phyloP scores from a whole-genome alignment of 2,888 invertebrate species.

The Helleia helle region DNA sequence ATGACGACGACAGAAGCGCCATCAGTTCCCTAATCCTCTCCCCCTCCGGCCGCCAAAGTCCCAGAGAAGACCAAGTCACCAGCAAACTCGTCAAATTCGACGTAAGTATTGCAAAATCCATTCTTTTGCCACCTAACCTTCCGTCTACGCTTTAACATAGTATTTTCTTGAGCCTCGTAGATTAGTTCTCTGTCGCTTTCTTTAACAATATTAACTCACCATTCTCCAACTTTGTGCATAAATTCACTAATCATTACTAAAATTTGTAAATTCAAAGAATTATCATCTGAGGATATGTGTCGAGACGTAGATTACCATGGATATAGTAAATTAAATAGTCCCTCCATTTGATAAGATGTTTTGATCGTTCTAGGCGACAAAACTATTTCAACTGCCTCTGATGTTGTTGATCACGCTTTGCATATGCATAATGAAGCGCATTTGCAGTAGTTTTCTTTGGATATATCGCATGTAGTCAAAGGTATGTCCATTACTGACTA shows the following conservation, averaged over 20 bases:
- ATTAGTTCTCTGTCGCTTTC: slow-evolving; percentile 21
- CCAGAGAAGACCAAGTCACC: slow-evolving; percentile 54
- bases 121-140: too few relatives aligned
- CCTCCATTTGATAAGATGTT: slow-evolving; percentile 53
- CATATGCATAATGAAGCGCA: slow-evolving; percentile 76
- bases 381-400: slow-evolving; percentile 73
- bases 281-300: neutral
- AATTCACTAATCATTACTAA: slow-evolving; percentile 46
- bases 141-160: too few relatives aligned
- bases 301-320: neutral
- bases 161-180: slow-evolving; percentile 15
- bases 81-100: slow-evolving; percentile 73
- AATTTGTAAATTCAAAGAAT: slow-evolving; percentile 27
- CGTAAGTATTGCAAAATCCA: slow-evolving; percentile 49
- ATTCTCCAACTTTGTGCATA: slow-evolving; percentile 40
- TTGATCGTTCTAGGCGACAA: slow-evolving; percentile 73
- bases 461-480: slow-evolving; percentile 74
- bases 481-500: slow-evolving; percentile 72
- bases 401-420: slow-evolving; percentile 76
- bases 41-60: slow-evolving; percentile 55
- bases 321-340: slow-evolving; percentile 12
- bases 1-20: slow-evolving; percentile 81
- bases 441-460: slow-evolving; percentile 76
- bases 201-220: slow-evolving; percentile 52
- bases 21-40: slow-evolving; percentile 68